These are phyloP conservation scores for Synanthedon myopaeformis DNA, from an alignment of 2,888 invertebrate genomes.

Conservation along the genomic window DNA sequence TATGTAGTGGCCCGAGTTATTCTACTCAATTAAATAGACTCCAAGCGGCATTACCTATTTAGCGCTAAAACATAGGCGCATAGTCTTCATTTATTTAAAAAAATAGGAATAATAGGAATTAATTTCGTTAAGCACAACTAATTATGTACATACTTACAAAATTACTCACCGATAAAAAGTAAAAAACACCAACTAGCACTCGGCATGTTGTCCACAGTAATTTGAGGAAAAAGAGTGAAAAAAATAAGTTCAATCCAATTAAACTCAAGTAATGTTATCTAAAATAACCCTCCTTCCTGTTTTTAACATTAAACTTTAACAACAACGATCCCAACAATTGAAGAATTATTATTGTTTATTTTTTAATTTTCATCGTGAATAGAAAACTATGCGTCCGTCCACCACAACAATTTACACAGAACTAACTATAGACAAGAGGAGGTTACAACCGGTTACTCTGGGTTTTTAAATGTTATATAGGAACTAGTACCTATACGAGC, in stretches of 20 bases:
- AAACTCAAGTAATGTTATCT: not conserved
- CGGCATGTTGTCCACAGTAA: conserved; percentile 30
- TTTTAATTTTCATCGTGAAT: not conserved
- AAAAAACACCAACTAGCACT: conserved; percentile 30
- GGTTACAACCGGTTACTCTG: not conserved
- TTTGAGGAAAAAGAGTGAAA: conserved; percentile 39
- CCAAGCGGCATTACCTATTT: too few species aligned
- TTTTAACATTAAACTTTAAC: too few species aligned
- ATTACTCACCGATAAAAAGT: conserved; percentile 51
- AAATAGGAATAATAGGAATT: too few species aligned
- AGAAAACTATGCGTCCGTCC: not conserved
- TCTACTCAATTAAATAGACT: too few species aligned
- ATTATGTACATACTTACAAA: not conserved
- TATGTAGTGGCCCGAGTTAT: too few species aligned
- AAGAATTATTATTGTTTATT: not conserved
- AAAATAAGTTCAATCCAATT: conserved; percentile 30
- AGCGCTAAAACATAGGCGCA: too few species aligned
- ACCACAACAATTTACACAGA: not conserved
- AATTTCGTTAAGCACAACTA: too few species aligned
- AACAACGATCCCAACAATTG: not conserved
- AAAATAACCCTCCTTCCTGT: too few species aligned
- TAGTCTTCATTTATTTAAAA: too few species aligned
- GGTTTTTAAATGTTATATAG: not conserved
- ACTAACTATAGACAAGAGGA: not conserved
- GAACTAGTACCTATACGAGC: not conserved